Conservation (phyloP, 2,797 vertebrate species). For the Sibirionetta formosa region DNA sequence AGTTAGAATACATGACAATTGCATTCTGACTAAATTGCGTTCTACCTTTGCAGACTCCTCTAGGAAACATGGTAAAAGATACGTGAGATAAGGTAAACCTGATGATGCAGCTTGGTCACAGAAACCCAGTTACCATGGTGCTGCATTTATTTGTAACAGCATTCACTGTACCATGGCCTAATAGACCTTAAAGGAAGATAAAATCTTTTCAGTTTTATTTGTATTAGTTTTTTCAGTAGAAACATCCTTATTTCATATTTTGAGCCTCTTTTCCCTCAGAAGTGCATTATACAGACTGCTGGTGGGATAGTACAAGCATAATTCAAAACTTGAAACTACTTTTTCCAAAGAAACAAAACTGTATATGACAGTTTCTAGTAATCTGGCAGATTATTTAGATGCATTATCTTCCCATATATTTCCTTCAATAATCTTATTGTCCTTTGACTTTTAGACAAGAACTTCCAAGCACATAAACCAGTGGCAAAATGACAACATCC, state of each 20-base stretch:
- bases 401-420: not conserved
- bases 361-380: not conserved
- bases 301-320: not conserved
- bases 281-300: not conserved
- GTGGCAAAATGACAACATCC: not conserved
- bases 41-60: not conserved
- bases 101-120: not conserved
- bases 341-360: not conserved
- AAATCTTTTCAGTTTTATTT: not conserved
- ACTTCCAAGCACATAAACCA: not conserved
- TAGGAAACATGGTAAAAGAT: not conserved
- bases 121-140: not conserved
- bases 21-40: not conserved
- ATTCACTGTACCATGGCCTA: not conserved
- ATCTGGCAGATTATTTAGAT: not conserved
- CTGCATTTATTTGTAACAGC: not conserved
- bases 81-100: not conserved
- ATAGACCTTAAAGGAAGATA: not conserved
- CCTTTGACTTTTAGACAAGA: slow-evolving; percentile 1
- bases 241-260: not conserved
- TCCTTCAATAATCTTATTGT: not conserved
- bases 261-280: not conserved
- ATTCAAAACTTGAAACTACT: not conserved
- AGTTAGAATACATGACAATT: not conserved
- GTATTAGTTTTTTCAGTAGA: not conserved